Base-by-base conservation (phyloP, 2,888 invertebrate genomes). In the Chymomyza caudatula region DNA sequence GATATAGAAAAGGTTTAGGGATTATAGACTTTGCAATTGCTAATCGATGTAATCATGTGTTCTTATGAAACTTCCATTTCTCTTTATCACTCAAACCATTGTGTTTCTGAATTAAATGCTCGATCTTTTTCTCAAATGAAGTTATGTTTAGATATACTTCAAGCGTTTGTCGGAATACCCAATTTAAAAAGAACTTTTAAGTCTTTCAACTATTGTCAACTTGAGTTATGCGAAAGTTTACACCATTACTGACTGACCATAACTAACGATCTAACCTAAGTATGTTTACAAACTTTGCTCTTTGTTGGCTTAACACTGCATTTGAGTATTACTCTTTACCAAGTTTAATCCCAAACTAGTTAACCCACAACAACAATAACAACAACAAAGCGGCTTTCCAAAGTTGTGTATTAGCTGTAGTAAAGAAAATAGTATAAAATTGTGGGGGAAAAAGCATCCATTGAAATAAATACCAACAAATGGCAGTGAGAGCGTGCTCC, bases 381-480 rank as follows among this genome's bases (percentile, higher is more conserved):
- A 57, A n/a, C 56, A 17, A 43, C 78, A 77, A 54, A 62, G 59
- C 44, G 55, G 29, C 60, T 15, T 19, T 44, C 53, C 54, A 55
- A 49, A 49, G 17, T 1, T 4, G 13, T 1, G 29, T n/a, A 63
- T 57, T 47, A 56, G 49, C 51, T 76, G 73, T n/a, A 29, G 56
- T 60, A 20, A 51, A 51, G 4, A 20, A 47, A 61, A 65, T 56
- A 11, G 29, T 37, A 37, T 2, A 37, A 37, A 37, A 11, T 37
- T 54, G 47, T 15, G 29, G 29, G 8, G 23, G 25, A 29, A 13
- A 54, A 25, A 54, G 11, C 2, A 20, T 59, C 60, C 47, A 78
- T 76, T 76, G 69, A 76, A 76, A 76, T 78, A 76, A 71, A 71
- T 68, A 74, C 73, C 64, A 76, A 73, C 73, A 78, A 76, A 69